Base-by-base conservation (phyloP, 37 sponge, comb jelly and placozoan species). In the Cladorhizidae sp. region DNA sequence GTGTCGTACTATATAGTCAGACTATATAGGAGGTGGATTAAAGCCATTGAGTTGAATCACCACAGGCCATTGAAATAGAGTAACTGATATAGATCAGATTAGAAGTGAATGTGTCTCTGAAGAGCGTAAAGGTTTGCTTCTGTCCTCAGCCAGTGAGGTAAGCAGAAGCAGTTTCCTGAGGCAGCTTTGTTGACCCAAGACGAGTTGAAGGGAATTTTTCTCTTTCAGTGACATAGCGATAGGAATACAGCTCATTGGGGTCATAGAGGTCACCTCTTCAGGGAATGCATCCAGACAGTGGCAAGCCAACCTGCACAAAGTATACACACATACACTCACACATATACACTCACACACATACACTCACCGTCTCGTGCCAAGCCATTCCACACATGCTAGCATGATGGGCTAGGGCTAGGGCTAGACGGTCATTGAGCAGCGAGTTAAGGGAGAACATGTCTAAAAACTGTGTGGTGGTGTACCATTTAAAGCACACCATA, bases 171-270 rank as follows among this genome's bases (percentile, higher is more conserved):
- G 36, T 31, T 65, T 65, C 21, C 52, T 75, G 33, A 87, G 76
- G 54, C 76, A 76, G 7, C 59, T 61, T 52, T 87, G 82, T 49
- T 87, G 87, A 32, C 87, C 82, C 52, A 52, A 23, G 39, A 68
- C 43, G 23, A 81, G 49, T 20, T 36, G 38, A 22, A 57, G 70
- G 6, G 77, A 75, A 39, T 80, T 35, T 20, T 35, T 59, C 31
- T 81, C 82, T 36, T 52, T 62, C n/a, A 28, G 20, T 3, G 37
- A 41, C 56, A 50, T 67, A 8, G 54, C 7, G 9, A 28, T 31
- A 12, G 18, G 23, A 23, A n/a, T 1, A 3, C 40, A 21, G 22
- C 38, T 26, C 2, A 26, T 29, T 3, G 49, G 28, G 31, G 36
- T 28, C 15, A 21, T 38, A 49, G 35, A 51, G 25, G 70, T 70